Evolutionary conservation across 2,888 invertebrate genomes (phyloP).

Genomic region (Drosophila conformis): DNA sequence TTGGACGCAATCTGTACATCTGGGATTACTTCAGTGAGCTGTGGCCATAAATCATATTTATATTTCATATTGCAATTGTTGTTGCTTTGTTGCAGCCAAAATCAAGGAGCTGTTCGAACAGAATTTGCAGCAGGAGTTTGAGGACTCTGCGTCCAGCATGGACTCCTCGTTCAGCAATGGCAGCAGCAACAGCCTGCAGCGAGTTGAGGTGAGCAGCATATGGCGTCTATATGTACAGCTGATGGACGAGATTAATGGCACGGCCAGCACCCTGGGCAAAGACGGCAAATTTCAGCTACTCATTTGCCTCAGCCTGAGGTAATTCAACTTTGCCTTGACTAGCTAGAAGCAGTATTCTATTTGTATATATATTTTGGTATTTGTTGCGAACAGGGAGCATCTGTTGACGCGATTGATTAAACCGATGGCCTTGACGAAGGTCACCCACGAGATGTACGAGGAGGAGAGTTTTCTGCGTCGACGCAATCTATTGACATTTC

Average conservation of each 20-base stretch:
- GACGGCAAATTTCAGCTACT: slow-evolving; percentile 99
- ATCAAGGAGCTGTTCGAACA: slow-evolving; percentile 92
- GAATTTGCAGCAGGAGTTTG: slow-evolving; percentile 84
- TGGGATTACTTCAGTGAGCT: slow-evolving; percentile 98
- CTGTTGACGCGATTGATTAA: slow-evolving; percentile 95
- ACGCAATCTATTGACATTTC: slow-evolving; percentile 93
- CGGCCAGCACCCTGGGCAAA: slow-evolving; percentile 92
- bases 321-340: slow-evolving; percentile 52
- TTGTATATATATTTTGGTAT: background rate
- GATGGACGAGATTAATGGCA: slow-evolving; percentile 94
- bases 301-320: slow-evolving; percentile 97
- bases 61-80: slow-evolving; percentile 6
- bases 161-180: slow-evolving; percentile 79
- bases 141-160: slow-evolving; percentile 80
- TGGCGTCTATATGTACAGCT: slow-evolving; percentile 95
- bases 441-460: slow-evolving; percentile 97
- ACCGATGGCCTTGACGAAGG: slow-evolving; percentile 95
- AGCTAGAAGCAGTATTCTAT: background rate
- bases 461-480: slow-evolving; percentile 97
- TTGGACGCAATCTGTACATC: slow-evolving; percentile 96
- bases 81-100: slow-evolving; percentile 71
- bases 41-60: slow-evolving; percentile 45
- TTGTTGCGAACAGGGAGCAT: slow-evolving; percentile 88
- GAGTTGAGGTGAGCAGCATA: slow-evolving; percentile 88
- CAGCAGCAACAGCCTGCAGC: slow-evolving; percentile 71